Evolutionary conservation across 1,140 invertebrate genomes (phyloP).

Genomic region (Brevipalpus yothersi): DNA sequence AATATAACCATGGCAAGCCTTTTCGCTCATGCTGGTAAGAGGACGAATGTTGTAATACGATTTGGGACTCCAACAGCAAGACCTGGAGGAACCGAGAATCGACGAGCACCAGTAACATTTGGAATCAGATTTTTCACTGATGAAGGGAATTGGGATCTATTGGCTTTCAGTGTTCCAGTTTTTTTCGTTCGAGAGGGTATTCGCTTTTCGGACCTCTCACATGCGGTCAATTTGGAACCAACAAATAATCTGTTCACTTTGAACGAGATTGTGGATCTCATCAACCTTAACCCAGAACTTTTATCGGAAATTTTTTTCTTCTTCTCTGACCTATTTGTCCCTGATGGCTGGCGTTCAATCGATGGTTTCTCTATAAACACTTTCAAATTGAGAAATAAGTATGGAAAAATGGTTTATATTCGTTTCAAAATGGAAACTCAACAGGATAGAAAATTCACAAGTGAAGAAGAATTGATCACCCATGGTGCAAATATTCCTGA

Average conservation of each 20-base stretch:
- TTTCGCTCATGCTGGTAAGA: constrained; percentile 55
- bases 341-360: constrained; percentile 75
- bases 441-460: constrained; percentile 66
- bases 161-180: constrained; percentile 86
- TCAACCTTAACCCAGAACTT: constrained; percentile 59
- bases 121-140: constrained; percentile 89
- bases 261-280: constrained; percentile 90
- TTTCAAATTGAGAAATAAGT: constrained; percentile 65
- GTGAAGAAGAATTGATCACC: constrained; percentile 39
- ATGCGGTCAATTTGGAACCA: constrained; percentile 87
- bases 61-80: constrained; percentile 73
- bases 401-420: constrained; percentile 49
- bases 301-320: constrained; percentile 65
- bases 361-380: constrained; percentile 89
- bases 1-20: constrained; percentile 57
- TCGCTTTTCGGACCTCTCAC: constrained; percentile 69
- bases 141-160: constrained; percentile 84
- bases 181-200: constrained; percentile 85
- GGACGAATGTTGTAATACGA: constrained; percentile 48
- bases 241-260: constrained; percentile 70
- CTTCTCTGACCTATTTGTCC: constrained; percentile 73
- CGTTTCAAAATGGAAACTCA: constrained; percentile 64
- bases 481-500: constrained; percentile 53
- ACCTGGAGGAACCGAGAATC: constrained; percentile 65
- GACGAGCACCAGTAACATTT: constrained; percentile 72